Evolutionary conservation across 1,140 invertebrate species (phyloP).

Genomic region (Rhagoletis pomonella): DNA sequence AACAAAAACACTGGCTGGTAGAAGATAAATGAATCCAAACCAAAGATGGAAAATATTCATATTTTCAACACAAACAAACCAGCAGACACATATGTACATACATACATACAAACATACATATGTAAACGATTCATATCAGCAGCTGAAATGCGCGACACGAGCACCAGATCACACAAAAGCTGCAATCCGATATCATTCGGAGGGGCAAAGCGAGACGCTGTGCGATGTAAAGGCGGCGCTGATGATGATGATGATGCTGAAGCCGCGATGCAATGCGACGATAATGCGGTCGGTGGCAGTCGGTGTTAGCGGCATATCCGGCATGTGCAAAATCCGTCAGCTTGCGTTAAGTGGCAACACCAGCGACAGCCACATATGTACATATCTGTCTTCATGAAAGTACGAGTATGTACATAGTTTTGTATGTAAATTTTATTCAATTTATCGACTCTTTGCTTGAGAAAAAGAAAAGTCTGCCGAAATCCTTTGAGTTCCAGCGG

Average conservation of each 20-base stretch:
- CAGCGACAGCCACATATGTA: background rate
- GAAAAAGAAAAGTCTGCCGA: background rate
- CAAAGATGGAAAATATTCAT: conserved; percentile 1
- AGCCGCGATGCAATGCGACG: background rate
- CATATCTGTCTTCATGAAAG: background rate
- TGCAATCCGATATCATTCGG: conserved; percentile 33
- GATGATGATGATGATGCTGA: background rate
- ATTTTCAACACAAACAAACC: background rate
- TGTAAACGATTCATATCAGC: background rate
- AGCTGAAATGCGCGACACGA: conserved; percentile 51
- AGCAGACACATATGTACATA: background rate
- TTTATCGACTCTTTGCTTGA: background rate
- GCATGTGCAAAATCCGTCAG: conserved; percentile 35
- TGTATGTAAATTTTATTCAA: conserved; percentile 1
- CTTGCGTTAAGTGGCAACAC: conserved; percentile 39
- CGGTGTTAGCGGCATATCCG: conserved; percentile 34
- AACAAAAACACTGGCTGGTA: background rate
- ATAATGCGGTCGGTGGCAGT: background rate
- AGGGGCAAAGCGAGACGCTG: background rate
- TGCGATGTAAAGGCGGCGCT: background rate
- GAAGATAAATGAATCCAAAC: background rate
- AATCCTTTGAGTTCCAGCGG: conserved; percentile 18
- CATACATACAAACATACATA: too few species aligned
- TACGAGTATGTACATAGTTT: background rate
- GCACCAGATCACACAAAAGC: conserved; percentile 24